Evolutionary conservation across 2,888 invertebrate genomes (phyloP), one percentile per base, ranked within the genome.

Genomic region (Teleiodes luculella): DNA sequence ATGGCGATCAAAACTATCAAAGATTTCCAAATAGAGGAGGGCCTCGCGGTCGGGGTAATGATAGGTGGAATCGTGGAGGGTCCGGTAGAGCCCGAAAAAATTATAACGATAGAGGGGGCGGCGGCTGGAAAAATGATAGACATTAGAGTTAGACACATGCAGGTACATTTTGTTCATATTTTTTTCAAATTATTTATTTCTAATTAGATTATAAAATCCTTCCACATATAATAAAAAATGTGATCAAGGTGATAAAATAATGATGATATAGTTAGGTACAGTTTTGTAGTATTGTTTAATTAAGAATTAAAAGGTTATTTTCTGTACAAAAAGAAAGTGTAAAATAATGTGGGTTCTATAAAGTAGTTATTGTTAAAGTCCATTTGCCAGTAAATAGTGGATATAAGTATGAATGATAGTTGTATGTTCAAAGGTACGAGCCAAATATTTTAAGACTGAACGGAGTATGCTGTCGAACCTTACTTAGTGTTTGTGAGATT

Each of bases 361-460:
- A 58, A 57, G 56, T 51, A 46, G 43, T 46, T 52, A 49, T 28
- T 20, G 14, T 39, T 35, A 48, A 48, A 33, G 13, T 10, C 13
- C 24, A 24, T 35, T n/a, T 49, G 49, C 41, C 33, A 20, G 51
- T 57, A 64, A 68, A 69, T 67, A 28, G 24, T 13, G 24, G n/a
- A 43, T 43, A 13, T 68, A 66, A 65, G 63, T 62, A 64, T 67
- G 56, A 62, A 65, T 69, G 63, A 71, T 16, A 16, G 39, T 16
- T 18, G 75, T 71, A 62, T 65, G 69, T 71, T 69, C 66, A 66
- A 64, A 79, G 72, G 78, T 82, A 80, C 78, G 84, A 85, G 87
- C 87, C 88, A 87, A 88, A 88, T 83, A 80, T 82, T 82, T 81
- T 74, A 87, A 89, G 89, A 89, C 89, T 89, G 89, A 88, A 78